A percentile compares a stretch with the other conserved stretches of the same genome.
phyloP scores from a whole-genome alignment of 2,113 vertebrate species.

The Benthochromis sp. region DNA sequence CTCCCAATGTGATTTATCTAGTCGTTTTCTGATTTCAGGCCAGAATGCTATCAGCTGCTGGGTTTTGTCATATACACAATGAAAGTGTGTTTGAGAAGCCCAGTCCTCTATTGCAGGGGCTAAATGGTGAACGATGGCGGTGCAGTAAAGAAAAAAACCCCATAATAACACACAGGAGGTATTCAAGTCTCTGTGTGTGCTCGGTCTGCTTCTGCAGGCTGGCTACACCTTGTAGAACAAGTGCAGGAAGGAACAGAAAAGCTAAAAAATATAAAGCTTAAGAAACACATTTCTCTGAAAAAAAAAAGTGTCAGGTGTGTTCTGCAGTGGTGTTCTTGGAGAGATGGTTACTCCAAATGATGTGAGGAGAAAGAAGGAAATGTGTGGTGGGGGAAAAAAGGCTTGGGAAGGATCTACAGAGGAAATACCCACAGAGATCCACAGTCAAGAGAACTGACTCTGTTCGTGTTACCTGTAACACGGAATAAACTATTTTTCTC shows the following conservation, averaged over 20 bases:
- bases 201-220: not conserved
- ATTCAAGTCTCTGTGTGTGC: not conserved
- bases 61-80: slow-evolving; percentile 39
- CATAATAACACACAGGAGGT: not conserved
- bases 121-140: slow-evolving; percentile 18
- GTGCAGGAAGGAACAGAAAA: not conserved
- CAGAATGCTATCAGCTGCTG: slow-evolving; percentile 38
- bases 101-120: not conserved
- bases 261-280: not conserved
- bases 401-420: not conserved
- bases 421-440: not conserved
- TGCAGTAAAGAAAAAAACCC: not conserved
- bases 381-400: not conserved
- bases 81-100: slow-evolving; percentile 9
- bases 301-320: not conserved
- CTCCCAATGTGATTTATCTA: slow-evolving; percentile 40
- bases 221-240: not conserved
- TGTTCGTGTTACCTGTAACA: not conserved
- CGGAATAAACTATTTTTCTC: not conserved
- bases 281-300: not conserved
- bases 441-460: not conserved
- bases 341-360: not conserved
- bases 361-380: not conserved
- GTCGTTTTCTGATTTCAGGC: slow-evolving; percentile 36
- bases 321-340: not conserved